phyloP scores from a whole-genome alignment of 2,113 vertebrate genomes.

The Budorcas taxicolor region DNA sequence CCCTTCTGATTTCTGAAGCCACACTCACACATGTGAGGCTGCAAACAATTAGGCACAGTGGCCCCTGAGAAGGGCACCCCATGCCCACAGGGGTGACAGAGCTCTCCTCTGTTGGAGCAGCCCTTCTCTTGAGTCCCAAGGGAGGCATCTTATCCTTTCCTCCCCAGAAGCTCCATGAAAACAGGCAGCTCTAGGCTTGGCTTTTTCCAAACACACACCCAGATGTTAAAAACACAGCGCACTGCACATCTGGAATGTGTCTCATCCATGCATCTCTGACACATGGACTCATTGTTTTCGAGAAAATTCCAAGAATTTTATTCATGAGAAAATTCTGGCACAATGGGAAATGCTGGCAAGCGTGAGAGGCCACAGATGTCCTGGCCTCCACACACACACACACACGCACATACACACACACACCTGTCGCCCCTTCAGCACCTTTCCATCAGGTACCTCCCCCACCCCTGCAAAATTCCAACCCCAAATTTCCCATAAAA shows the following conservation, averaged over 20 bases:
- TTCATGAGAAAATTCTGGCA: slow-evolving; percentile 79
- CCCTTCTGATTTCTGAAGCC: not conserved
- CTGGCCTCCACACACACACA: slow-evolving; percentile 64
- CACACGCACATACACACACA: not conserved
- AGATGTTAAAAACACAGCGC: slow-evolving; percentile 55
- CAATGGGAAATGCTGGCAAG: slow-evolving; percentile 69
- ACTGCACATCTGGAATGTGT: slow-evolving; percentile 74
- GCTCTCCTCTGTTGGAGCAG: accelerated
- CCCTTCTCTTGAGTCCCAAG: not conserved
- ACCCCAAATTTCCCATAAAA: not conserved
- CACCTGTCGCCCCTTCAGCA: not conserved
- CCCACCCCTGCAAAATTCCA: not conserved
- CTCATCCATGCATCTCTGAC: slow-evolving; percentile 67
- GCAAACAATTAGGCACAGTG: not conserved
- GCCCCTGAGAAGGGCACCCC: not conserved
- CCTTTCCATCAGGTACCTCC: not conserved
- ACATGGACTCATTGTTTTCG: slow-evolving; percentile 75
- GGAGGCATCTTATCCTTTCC: accelerated
- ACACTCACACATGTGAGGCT: not conserved
- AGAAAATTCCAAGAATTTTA: slow-evolving; percentile 78
- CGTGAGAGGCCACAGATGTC: slow-evolving; percentile 72
- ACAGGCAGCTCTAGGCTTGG: not conserved
- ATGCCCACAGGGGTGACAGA: not conserved
- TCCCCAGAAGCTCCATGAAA: not conserved
- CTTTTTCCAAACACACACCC: slow-evolving; percentile 34